These are phyloP conservation scores for Tetheella fluctuosa DNA, from an alignment of 2,888 invertebrate genomes.

Conservation along the genomic window DNA sequence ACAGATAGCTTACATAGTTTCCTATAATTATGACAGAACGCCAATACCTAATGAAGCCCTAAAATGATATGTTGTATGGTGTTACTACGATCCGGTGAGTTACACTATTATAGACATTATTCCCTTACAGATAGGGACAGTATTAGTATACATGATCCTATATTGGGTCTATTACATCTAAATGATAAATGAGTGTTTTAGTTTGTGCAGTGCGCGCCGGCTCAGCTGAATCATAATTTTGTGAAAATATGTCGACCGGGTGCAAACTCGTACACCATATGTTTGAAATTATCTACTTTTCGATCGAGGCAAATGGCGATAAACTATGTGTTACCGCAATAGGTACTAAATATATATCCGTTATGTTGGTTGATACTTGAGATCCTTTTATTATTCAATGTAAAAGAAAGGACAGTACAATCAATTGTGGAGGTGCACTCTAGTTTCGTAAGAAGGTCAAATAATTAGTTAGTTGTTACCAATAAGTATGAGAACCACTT, in stretches of 20 bases:
- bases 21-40: slow-evolving; percentile 6
- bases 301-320: neutral
- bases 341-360: neutral
- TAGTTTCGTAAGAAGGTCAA: slow-evolving; percentile 29
- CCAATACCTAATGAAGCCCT: neutral
- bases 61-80: slow-evolving; percentile 7
- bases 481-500: slow-evolving; percentile 17
- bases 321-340: neutral
- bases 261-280: slow-evolving; percentile 13
- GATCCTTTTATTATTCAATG: no score
- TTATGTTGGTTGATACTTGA: no score
- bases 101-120: neutral
- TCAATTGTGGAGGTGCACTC: neutral
- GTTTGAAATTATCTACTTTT: slow-evolving; percentile 11
- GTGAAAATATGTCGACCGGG: slow-evolving; percentile 18
- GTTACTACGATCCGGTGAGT: neutral
- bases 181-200: no score
- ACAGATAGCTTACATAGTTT: slow-evolving; percentile 3
- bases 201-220: neutral
- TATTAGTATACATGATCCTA: neutral
- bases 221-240: slow-evolving; percentile 11
- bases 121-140: neutral
- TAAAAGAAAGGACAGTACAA: neutral
- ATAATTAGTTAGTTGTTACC: slow-evolving; percentile 16
- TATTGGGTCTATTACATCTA: slow-evolving; percentile 6